Conservation (phyloP, 2,113 vertebrate species). For the Xiphophorus couchianus region DNA sequence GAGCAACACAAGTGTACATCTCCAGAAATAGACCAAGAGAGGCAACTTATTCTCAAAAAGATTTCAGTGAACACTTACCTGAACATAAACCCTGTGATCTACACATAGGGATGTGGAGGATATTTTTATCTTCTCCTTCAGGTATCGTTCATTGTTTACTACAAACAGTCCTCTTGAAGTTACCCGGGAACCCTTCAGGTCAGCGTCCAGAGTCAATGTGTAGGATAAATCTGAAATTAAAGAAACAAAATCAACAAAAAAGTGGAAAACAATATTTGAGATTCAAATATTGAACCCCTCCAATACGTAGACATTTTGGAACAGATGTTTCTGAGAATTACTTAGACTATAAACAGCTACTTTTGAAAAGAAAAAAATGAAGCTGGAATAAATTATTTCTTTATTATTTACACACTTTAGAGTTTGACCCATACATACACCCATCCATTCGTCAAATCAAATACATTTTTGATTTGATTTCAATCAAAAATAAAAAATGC, state of each 20-base stretch:
- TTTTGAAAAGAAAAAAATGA: too few species aligned
- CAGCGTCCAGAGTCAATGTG: constrained; percentile 87
- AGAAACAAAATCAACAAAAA: background rate
- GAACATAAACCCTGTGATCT: constrained; percentile 81
- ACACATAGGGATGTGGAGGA: constrained; percentile 63
- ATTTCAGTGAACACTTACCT: constrained; percentile 72
- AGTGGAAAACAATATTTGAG: too few species aligned
- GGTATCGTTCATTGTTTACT: constrained; percentile 83
- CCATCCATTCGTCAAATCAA: too few species aligned
- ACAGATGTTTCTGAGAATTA: background rate
- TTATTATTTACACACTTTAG: too few species aligned
- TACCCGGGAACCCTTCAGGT: constrained; percentile 84
- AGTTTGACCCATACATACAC: too few species aligned
- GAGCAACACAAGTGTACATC: background rate
- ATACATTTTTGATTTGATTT: too few species aligned
- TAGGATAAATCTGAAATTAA: constrained; percentile 80
- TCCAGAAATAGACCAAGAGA: background rate
- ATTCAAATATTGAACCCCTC: too few species aligned
- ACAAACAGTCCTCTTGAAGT: constrained; percentile 88
- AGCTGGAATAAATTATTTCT: too few species aligned
- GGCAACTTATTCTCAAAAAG: background rate
- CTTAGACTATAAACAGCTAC: too few species aligned
- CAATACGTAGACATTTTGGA: too few species aligned
- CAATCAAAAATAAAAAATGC: background rate
- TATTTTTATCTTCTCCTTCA: constrained; percentile 77